These are phyloP conservation scores for Mola mola DNA, from an alignment of 2,113 vertebrate species.

Conservation along the genomic window DNA sequence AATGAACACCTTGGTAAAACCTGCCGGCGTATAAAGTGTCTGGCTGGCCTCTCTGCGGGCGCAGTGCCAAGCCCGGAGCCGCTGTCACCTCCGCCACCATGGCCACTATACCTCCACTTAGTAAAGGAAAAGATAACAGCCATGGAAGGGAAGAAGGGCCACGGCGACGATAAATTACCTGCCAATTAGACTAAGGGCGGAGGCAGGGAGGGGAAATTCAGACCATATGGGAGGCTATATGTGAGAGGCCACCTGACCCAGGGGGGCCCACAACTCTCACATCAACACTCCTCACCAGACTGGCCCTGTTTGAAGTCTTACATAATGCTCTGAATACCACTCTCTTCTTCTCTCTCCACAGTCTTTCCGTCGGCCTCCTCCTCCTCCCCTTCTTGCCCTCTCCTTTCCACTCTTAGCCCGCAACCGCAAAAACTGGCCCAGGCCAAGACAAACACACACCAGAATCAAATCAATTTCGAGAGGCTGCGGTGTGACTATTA, in stretches of 20 bases:
- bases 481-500: conserved; percentile 66
- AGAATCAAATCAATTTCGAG: conserved; percentile 74
- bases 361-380: conserved; percentile 35
- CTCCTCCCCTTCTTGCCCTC: conserved; percentile 43
- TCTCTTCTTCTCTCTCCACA: conserved; percentile 36
- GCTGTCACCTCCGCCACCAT: conserved; percentile 48
- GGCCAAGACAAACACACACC: conserved; percentile 77
- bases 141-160: conserved; percentile 48
- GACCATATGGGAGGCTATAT: conserved; percentile 80
- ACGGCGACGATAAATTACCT: conserved; percentile 78
- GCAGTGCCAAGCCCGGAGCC: conserved; percentile 61
- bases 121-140: conserved; percentile 66
- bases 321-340: conserved; percentile 70
- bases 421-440: conserved; percentile 56
- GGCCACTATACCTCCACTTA: conserved; percentile 61
- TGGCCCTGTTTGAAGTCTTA: conserved; percentile 74
- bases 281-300: conserved; percentile 69
- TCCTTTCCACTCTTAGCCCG: conserved; percentile 58
- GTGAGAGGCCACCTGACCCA: conserved; percentile 76
- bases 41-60: conserved; percentile 72
- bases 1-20: conserved; percentile 84
- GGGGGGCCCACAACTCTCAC: conserved; percentile 71
- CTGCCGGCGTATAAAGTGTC: conserved; percentile 83
- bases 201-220: conserved; percentile 58
- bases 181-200: conserved; percentile 74